Conservation (phyloP, 2,113 vertebrate genomes). For the Antechinus flavipes region DNA sequence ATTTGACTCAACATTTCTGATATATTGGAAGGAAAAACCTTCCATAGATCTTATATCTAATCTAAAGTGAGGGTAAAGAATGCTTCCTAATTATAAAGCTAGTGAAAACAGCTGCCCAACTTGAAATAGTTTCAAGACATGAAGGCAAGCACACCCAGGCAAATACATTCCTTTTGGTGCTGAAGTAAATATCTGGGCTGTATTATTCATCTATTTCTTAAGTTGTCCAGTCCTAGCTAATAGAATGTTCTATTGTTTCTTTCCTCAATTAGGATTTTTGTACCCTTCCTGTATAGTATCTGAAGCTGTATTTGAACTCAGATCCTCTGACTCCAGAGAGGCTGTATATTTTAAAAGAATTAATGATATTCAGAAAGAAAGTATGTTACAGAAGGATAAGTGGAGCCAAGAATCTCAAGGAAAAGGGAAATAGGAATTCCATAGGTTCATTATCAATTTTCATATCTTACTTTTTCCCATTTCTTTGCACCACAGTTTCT, state of each 20-base stretch:
- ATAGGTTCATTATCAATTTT: not conserved
- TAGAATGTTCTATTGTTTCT: not conserved
- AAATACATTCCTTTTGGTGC: not conserved
- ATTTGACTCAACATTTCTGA: not conserved
- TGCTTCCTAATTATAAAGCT: not conserved
- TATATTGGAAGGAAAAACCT: not conserved
- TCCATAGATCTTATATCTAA: not conserved
- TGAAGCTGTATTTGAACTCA: too few relatives aligned
- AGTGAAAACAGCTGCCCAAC: not conserved
- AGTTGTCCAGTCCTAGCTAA: not conserved
- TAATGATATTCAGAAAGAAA: constrained; percentile 74
- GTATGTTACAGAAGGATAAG: not conserved
- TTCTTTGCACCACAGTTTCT: not conserved
- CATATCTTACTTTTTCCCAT: not conserved
- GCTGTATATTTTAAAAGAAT: constrained; percentile 59
- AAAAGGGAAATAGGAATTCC: not conserved
- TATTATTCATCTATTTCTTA: not conserved
- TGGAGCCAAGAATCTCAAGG: not conserved
- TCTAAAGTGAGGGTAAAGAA: not conserved
- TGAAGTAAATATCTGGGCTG: not conserved
- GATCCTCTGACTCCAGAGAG: not conserved
- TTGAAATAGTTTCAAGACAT: not conserved
- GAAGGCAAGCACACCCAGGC: not conserved
- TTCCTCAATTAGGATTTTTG: not conserved
- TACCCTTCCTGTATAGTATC: not conserved